Evolutionary conservation across 2,797 vertebrate genomes (phyloP), one percentile per base, ranked within the genome.

Genomic region (Vipera latastei): DNA sequence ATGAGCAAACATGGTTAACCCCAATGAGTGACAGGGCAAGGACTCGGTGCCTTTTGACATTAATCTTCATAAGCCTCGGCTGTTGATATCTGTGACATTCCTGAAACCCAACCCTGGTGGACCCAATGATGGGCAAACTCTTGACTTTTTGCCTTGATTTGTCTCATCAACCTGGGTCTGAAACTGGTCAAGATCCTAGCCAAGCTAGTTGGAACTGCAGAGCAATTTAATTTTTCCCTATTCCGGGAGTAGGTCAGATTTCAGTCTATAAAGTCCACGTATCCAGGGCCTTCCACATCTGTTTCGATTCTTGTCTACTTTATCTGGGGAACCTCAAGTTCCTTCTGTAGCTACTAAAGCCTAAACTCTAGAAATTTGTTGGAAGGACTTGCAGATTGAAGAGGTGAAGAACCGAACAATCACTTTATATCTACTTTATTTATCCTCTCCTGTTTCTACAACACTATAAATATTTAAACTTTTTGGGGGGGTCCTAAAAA

Each of bases 281-380:
- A 94, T 93, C 93, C 73, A 94, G 95, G 3, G 91, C 87, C 44
- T 83, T 51, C 4, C 94, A 95, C 95, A 96, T 95, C 95, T 96
- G 78, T 83, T 83, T 48, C 25, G 38, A 83, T 83, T 83, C 22
- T 83, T 83, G 8, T 83, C 73, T 83, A 25, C 73, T 83, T 83
- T 25, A 83, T 83, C 78, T 25, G 38, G 78, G 83, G 78, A 83
- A 96, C 96, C 96, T 93, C 93, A 93, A 92, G 94, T 96, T 96
- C 95, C 96, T 94, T 96, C 95, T 95, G 89, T 55, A 16, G 94
- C 94, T 57, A 22, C n/a, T 28, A 38, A 57, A 73, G 96, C 96
- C 97, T 96, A 95, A 95, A 93, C 96, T 96, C 94, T 95, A 92
- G 96, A 96, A 95, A 94, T 95, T 93, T 90, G 93, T 89, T 92